Evolutionary conservation across 2,797 vertebrate species (phyloP).

Genomic region (Synanceia verrucosa): DNA sequence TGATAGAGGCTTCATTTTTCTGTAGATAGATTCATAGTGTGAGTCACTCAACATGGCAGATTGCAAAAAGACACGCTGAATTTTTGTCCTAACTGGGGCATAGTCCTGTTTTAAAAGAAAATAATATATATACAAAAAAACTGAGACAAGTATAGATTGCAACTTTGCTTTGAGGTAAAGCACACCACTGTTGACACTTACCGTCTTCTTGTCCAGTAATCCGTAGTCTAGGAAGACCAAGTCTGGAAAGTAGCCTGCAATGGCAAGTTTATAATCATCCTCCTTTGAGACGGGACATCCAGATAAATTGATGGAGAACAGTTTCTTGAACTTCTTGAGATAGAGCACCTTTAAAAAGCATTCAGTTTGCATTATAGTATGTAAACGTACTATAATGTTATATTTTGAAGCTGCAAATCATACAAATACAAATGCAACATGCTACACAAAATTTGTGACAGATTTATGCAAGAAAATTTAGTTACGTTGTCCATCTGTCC

Average conservation of each 20-base stretch:
- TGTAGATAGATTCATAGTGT: conserved; percentile 61
- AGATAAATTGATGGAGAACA: conserved; percentile 82
- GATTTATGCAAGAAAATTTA: neutral
- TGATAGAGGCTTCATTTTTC: conserved; percentile 78
- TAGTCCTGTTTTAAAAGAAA: neutral
- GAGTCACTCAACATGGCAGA: neutral
- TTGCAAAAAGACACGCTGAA: neutral
- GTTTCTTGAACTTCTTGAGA: conserved; percentile 84
- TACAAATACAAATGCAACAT: neutral
- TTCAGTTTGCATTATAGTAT: neutral
- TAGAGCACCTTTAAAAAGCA: conserved; percentile 84
- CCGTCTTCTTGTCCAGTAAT: conserved; percentile 78
- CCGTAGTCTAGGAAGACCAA: conserved; percentile 88
- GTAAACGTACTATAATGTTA: neutral
- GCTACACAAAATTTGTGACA: neutral
- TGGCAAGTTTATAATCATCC: conserved; percentile 79
- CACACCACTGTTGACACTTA: conserved; percentile 67
- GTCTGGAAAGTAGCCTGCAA: conserved; percentile 86
- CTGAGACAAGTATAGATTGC: neutral
- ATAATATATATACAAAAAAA: neutral
- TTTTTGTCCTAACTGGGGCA: neutral
- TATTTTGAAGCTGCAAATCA: neutral
- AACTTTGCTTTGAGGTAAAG: neutral
- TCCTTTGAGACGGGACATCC: conserved; percentile 86
- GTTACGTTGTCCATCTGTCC: conserved; percentile 82